Evolutionary conservation across 2,797 vertebrate genomes (phyloP), one percentile per base, ranked within the genome.

Genomic region (Sebastes glaucus): DNA sequence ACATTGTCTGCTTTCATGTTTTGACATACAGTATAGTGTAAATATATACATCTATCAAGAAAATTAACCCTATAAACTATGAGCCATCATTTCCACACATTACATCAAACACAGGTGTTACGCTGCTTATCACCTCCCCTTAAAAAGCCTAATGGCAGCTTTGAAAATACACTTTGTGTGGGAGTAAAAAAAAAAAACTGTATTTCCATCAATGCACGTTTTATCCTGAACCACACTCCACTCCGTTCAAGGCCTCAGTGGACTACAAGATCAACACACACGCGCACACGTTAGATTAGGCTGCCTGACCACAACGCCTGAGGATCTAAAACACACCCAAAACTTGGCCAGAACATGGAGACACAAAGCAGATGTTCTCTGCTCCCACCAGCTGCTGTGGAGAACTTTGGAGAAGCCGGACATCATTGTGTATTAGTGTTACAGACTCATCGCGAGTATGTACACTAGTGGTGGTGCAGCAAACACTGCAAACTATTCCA

Each of bases 331-430:
- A 76, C 82, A 83, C 70, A 77, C 32, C 74, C 74, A 78, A 75
- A 79, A 81, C 75, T 83, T 85, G 80, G 87, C 81, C 83, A 73
- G 85, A 85, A 78, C 30, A 70, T 46, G 60, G 66, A 79, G 52
- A 73, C 61, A 85, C 60, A 78, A 78, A 86, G 77, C 92, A 93
- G 90, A 90, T 93, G 93, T 90, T 87, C 57, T 16, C 62, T 88
- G 83, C 83, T 85, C 82, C 80, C 81, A 85, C 42, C 93, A 92
- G 91, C 83, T 92, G 90, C 82, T 72, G 42, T 30, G 60, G 74
- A 89, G 78, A 87, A 91, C 86, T 86, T 71, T 87, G 70, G 69
- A 87, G 78, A 71, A 90, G 80, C 81, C 74, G 72, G 67, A 75
- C 78, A 81, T 93, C 87, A 87, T 22, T 55, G 68, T 75, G 71